These are phyloP conservation scores for Scotopteryx bipunctaria DNA, from an alignment of 2,888 invertebrate species.

Conservation along the genomic window DNA sequence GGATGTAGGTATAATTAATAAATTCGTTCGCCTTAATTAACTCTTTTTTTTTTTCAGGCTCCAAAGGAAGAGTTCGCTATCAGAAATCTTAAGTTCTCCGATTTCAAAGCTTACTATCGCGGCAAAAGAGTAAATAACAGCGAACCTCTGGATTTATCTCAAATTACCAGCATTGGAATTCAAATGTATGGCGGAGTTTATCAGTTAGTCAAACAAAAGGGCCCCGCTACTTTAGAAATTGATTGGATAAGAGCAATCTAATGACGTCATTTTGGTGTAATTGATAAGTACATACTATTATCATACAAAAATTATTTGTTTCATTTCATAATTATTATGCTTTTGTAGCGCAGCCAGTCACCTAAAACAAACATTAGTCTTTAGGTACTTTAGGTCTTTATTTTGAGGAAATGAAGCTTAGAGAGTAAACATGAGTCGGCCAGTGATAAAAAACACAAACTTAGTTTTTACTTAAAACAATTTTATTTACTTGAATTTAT, in stretches of 20 bases:
- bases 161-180: conserved; percentile 84
- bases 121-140: conserved; percentile 82
- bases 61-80: conserved; percentile 80
- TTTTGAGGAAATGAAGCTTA: too few relatives aligned
- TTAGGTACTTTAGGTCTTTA: too few relatives aligned
- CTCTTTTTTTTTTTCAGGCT: conserved; percentile 62
- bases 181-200: conserved; percentile 88
- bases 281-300: background rate
- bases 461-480: conserved; percentile 41
- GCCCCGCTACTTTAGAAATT: conserved; percentile 85
- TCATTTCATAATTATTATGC: background rate
- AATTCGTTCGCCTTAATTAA: too few relatives aligned
- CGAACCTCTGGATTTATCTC: conserved; percentile 80
- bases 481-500: conserved; percentile 62
- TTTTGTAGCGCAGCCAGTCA: too few relatives aligned
- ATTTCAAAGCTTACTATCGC: conserved; percentile 85
- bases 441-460: conserved; percentile 24
- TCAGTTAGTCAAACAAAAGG: conserved; percentile 84
- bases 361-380: too few relatives aligned
- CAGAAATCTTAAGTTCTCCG: conserved; percentile 76
- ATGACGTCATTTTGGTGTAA: conserved; percentile 17
- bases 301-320: background rate
- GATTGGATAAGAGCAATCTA: conserved; percentile 81
- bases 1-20: too few relatives aligned
- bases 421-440: too few relatives aligned